These are phyloP conservation scores for Rotaria macrura DNA, from an alignment of 2,888 invertebrate genomes.

Conservation along the genomic window DNA sequence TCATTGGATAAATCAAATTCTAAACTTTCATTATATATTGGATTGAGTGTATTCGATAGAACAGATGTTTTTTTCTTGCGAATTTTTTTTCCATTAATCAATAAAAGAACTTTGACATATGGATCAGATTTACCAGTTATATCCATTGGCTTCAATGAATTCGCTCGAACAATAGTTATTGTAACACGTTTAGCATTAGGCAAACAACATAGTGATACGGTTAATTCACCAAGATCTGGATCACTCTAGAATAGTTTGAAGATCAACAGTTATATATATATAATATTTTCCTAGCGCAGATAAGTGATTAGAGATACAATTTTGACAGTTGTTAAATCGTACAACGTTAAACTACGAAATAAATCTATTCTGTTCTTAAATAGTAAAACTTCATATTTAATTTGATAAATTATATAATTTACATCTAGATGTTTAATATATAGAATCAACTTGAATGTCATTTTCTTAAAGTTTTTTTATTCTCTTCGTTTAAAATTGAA, in stretches of 20 bases:
- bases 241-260: conserved; percentile 61
- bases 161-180: conserved; percentile 76
- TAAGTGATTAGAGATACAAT: no score
- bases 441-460: no score
- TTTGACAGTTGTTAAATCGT: no score
- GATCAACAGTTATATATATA: no score
- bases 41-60: conserved; percentile 71
- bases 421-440: no score
- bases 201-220: conserved; percentile 78
- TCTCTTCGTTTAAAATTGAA: no score
- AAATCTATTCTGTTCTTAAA: no score
- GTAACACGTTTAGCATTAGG: conserved; percentile 80
- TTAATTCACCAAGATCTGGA: conserved; percentile 75
- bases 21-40: conserved; percentile 82
- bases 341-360: no score
- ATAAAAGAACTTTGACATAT: conserved; percentile 78
- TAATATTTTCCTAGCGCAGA: no score
- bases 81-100: conserved; percentile 74
- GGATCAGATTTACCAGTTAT: conserved; percentile 88
- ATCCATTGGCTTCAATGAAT: conserved; percentile 81
- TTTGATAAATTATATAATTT: no score
- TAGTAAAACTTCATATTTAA: no score
- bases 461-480: no score
- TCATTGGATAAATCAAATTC: conserved; percentile 80
- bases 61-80: conserved; percentile 87